These are phyloP conservation scores for Cataglyphis altisquamis DNA, from an alignment of 2,888 invertebrate genomes.

Conservation along the genomic window DNA sequence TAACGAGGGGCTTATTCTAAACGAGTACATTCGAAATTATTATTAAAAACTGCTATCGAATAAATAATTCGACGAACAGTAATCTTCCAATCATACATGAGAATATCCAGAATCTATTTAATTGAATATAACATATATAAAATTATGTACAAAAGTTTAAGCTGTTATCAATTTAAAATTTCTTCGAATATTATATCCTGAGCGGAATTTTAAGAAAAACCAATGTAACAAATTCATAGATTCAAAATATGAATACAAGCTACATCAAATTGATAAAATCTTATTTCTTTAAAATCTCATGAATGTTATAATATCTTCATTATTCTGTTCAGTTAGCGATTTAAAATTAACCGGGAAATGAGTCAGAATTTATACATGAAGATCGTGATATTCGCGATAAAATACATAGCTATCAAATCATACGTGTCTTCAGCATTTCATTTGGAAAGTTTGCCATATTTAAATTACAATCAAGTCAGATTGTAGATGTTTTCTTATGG, in stretches of 20 bases:
- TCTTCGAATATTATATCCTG: not conserved
- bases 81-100: not conserved
- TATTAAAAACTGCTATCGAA: not conserved
- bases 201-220: constrained; percentile 9
- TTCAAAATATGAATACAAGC: not conserved
- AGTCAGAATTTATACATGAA: not conserved
- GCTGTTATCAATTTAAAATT: not conserved
- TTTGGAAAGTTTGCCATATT: constrained; percentile 20
- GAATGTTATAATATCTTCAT: constrained; percentile 14
- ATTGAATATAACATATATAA: not conserved
- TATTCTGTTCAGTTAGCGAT: constrained; percentile 8
- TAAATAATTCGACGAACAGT: not conserved
- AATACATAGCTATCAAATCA: not conserved
- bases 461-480: constrained; percentile 14
- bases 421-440: constrained; percentile 16
- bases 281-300: constrained; percentile 24
- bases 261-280: constrained; percentile 19
- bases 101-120: not conserved
- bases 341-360: constrained; percentile 39
- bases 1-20: not conserved
- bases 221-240: not conserved
- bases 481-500: constrained; percentile 24
- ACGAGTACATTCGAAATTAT: not conserved
- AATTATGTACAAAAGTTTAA: not conserved
- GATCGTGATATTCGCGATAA: not conserved